Evolutionary conservation across 2,113 vertebrate genomes (phyloP).

Genomic region (Rafetus swinhoei): DNA sequence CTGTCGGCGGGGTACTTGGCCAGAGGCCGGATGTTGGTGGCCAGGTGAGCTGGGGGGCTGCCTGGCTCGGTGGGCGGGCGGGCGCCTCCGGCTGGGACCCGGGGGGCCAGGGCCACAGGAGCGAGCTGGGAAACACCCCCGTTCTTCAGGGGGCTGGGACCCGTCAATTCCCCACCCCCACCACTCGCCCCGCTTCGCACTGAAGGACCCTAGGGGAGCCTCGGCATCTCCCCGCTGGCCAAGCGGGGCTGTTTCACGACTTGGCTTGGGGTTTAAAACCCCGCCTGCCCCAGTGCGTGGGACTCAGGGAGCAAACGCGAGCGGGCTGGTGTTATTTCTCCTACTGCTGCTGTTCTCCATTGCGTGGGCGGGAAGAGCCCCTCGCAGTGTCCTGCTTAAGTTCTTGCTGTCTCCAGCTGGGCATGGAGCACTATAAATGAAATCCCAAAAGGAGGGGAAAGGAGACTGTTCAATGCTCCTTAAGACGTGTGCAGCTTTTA

Average conservation of each 20-base stretch:
- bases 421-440: not conserved
- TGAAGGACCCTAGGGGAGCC: no score
- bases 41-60: conserved; percentile 35
- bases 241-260: no score
- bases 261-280: no score
- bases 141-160: no score
- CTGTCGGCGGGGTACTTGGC: conserved; percentile 35
- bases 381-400: not conserved
- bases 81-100: not conserved
- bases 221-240: no score
- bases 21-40: not conserved
- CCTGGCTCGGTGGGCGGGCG: no score
- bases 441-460: not conserved
- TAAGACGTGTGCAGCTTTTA: not conserved
- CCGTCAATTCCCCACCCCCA: no score
- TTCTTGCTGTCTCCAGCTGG: no score
- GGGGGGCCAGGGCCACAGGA: no score
- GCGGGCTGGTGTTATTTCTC: not conserved
- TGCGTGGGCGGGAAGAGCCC: no score
- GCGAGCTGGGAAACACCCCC: no score
- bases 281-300: not conserved
- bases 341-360: not conserved
- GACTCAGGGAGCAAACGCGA: not conserved
- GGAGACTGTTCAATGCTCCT: not conserved
- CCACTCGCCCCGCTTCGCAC: no score